Evolutionary conservation across 2,113 vertebrate genomes (phyloP).

Genomic region (Oncorhynchus nerka): DNA sequence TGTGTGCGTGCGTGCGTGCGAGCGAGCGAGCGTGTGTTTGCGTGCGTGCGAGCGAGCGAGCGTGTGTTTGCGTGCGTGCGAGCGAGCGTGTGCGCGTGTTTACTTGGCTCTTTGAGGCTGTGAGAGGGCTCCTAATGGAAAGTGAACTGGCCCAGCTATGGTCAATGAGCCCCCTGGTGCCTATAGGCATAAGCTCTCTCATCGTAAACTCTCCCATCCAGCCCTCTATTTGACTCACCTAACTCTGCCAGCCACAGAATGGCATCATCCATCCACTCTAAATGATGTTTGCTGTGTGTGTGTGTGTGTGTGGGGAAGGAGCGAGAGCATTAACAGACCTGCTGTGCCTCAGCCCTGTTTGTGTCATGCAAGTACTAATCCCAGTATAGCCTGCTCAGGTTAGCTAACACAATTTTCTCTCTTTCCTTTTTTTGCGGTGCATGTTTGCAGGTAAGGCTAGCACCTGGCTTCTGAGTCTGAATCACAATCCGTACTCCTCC

Average conservation of each 20-base stretch:
- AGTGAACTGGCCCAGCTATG: constrained; percentile 1
- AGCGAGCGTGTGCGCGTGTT: background rate
- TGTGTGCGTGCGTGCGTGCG: background rate
- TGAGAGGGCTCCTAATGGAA: background rate
- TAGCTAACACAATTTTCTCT: background rate
- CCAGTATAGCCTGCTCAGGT: too few relatives aligned
- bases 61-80: background rate
- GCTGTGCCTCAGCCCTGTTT: too few relatives aligned
- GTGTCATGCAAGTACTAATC: too few relatives aligned
- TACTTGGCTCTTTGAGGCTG: background rate
- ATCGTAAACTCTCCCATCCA: background rate
- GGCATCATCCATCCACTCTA: background rate
- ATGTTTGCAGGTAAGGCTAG: background rate
- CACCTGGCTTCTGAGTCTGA: constrained; percentile 23
- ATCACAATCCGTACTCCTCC: constrained; percentile 51
- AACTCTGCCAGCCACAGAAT: background rate
- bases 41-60: background rate
- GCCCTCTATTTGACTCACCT: constrained; percentile 1
- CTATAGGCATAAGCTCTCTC: constrained; percentile 3
- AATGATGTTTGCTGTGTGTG: background rate
- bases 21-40: background rate
- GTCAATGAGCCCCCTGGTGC: constrained; percentile 5
- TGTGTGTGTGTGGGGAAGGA: constrained; percentile 2
- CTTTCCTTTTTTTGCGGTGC: background rate
- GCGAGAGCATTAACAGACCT: too few relatives aligned